Evolutionary conservation across 2,888 invertebrate species (phyloP).

Genomic region (Thecophora atra): DNA sequence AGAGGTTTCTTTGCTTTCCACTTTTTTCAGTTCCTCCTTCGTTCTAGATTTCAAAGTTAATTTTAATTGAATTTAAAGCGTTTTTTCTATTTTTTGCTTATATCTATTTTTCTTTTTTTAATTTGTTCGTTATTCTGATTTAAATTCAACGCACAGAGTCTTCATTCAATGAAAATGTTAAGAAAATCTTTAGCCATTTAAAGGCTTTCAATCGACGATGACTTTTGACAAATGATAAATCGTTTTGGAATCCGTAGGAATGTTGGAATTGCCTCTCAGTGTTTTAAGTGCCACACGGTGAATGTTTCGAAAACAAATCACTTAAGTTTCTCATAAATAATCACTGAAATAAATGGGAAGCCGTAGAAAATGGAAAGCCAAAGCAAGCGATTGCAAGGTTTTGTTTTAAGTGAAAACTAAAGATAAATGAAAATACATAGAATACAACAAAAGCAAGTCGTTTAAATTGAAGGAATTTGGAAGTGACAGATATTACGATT

Average conservation of each 20-base stretch:
- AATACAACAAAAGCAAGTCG: background rate
- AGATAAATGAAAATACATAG: background rate
- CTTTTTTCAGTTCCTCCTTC: too few species aligned
- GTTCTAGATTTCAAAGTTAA: too few species aligned
- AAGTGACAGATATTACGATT: too few species aligned
- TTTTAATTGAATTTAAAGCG: too few species aligned
- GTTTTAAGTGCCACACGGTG: slow-evolving; percentile 33
- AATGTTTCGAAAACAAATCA: slow-evolving; percentile 36
- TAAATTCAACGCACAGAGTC: slow-evolving; percentile 15
- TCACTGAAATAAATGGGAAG: background rate
- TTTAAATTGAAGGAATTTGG: too few species aligned
- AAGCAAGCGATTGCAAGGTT: background rate
- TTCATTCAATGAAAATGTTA: background rate
- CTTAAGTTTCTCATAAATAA: slow-evolving; percentile 13
- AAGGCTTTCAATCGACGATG: slow-evolving; percentile 54
- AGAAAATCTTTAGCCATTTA: slow-evolving; percentile 31
- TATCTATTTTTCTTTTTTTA: slow-evolving; percentile 4
- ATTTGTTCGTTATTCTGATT: background rate
- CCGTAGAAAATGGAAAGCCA: background rate
- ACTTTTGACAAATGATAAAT: slow-evolving; percentile 52
- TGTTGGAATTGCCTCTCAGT: slow-evolving; percentile 52
- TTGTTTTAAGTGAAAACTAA: background rate
- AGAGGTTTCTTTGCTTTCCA: too few species aligned
- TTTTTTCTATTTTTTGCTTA: background rate
- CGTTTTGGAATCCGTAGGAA: slow-evolving; percentile 53